These are phyloP conservation scores for Nothobranchius furzeri DNA, from an alignment of 2,113 vertebrate genomes.

Conservation along the genomic window DNA sequence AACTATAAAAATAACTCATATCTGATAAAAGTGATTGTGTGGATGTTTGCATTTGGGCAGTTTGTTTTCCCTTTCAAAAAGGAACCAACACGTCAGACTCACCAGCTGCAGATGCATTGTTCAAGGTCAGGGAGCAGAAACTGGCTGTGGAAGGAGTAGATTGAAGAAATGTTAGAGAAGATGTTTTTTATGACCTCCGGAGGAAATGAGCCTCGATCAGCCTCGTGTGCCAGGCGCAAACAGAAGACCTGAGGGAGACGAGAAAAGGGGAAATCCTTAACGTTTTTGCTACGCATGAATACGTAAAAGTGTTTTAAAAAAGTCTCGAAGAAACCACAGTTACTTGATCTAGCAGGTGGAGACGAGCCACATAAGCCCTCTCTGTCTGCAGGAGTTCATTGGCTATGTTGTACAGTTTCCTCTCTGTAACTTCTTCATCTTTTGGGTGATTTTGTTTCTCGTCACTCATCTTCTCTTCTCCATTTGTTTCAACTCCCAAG, in stretches of 20 bases:
- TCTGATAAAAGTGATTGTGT: no score
- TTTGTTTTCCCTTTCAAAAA: no score
- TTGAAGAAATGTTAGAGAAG: constrained; percentile 91
- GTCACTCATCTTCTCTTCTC: constrained; percentile 8
- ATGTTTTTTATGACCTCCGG: constrained; percentile 86
- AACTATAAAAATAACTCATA: no score
- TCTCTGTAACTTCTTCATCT: constrained; percentile 50
- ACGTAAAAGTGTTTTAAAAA: no score
- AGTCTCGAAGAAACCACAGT: neutral
- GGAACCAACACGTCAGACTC: constrained; percentile 32
- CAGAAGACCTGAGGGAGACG: constrained; percentile 82
- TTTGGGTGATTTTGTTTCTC: neutral
- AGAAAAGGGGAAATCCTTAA: neutral
- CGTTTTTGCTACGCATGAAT: no score
- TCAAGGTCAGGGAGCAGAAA: constrained; percentile 89
- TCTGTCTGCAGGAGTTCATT: constrained; percentile 88
- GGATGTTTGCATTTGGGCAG: no score
- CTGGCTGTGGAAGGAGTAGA: constrained; percentile 87
- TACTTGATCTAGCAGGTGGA: constrained; percentile 88
- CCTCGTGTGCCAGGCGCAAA: constrained; percentile 81
- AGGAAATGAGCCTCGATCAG: constrained; percentile 81
- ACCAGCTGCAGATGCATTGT: constrained; percentile 85
- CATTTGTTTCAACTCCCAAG: neutral
- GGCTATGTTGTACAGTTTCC: constrained; percentile 81
- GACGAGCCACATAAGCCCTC: constrained; percentile 84